phyloP scores from a whole-genome alignment of 1,140 invertebrate genomes.

The Delia radicum region DNA sequence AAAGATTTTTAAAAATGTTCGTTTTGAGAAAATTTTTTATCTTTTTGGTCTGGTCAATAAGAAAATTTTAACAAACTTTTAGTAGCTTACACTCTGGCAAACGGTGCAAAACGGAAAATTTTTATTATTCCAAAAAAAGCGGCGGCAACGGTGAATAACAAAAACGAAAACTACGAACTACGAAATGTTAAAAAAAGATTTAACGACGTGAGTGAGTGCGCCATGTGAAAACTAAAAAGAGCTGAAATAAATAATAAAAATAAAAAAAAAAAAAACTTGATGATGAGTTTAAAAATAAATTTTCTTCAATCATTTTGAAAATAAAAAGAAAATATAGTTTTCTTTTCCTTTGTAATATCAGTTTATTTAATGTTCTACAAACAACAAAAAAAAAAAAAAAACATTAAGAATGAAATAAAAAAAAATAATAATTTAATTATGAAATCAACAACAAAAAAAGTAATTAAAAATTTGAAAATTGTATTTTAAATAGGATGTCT shows the following conservation, averaged over 20 bases:
- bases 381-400: not conserved
- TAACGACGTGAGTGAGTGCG: conserved; percentile 4
- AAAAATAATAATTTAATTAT: not conserved
- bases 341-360: not conserved
- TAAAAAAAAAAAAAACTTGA: not conserved
- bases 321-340: not conserved
- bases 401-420: not conserved
- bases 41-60: not conserved
- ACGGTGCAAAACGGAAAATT: conserved; percentile 13
- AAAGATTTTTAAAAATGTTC: not conserved
- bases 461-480: not conserved
- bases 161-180: not conserved
- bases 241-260: not conserved
- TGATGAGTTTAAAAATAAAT: conserved; percentile 13
- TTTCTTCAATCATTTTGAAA: not conserved
- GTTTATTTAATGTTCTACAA: not conserved
- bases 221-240: not conserved
- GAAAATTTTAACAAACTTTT: not conserved
- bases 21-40: not conserved
- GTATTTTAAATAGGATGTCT: too few species aligned
- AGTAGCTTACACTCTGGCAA: conserved; percentile 6
- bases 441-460: not conserved
- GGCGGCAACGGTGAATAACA: not conserved
- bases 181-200: not conserved
- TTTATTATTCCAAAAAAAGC: not conserved